Conservation (phyloP, 2,888 invertebrate genomes). For the Isotomurus palustris region DNA sequence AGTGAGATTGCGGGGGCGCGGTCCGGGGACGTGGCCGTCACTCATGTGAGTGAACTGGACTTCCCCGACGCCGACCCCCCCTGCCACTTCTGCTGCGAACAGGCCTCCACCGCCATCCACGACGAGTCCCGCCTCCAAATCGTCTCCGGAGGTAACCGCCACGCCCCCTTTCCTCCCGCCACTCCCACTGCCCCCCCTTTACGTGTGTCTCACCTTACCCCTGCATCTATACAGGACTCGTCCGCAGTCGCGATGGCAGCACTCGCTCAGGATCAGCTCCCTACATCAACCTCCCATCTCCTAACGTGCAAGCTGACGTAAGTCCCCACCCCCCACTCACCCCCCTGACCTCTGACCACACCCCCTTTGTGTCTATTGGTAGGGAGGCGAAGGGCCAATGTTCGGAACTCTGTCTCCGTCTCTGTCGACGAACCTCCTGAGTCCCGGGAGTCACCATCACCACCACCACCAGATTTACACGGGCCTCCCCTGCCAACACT, state of each 20-base stretch:
- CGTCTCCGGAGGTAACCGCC: slow-evolving; percentile 48
- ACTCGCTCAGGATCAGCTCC: slow-evolving; percentile 48
- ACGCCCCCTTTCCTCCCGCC: neutral
- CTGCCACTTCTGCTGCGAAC: slow-evolving; percentile 50
- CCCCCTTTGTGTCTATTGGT: slow-evolving; percentile 1
- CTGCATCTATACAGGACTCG: slow-evolving; percentile 47
- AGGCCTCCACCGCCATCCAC: slow-evolving; percentile 49
- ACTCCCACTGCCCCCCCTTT: neutral
- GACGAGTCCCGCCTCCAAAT: slow-evolving; percentile 49
- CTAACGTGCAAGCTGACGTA: slow-evolving; percentile 50
- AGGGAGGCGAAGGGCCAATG: slow-evolving; percentile 37
- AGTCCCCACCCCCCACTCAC: slow-evolving; percentile 18
- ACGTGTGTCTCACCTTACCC: neutral
- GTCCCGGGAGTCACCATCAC: slow-evolving; percentile 32
- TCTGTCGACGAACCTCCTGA: slow-evolving; percentile 41
- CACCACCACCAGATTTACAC: slow-evolving; percentile 15
- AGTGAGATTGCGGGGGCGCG: slow-evolving; percentile 44
- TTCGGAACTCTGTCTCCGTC: slow-evolving; percentile 42
- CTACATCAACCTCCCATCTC: slow-evolving; percentile 51
- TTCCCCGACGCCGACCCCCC: slow-evolving; percentile 49
- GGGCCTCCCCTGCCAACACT: slow-evolving; percentile 14
- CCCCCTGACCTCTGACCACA: neutral
- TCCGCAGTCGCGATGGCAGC: slow-evolving; percentile 50
- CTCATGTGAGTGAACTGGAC: slow-evolving; percentile 49
- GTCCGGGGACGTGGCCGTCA: slow-evolving; percentile 47